Evolutionary conservation across 2,797 vertebrate species (phyloP), one percentile per base, ranked within the genome.

Genomic region (Adrianichthys oophorus): DNA sequence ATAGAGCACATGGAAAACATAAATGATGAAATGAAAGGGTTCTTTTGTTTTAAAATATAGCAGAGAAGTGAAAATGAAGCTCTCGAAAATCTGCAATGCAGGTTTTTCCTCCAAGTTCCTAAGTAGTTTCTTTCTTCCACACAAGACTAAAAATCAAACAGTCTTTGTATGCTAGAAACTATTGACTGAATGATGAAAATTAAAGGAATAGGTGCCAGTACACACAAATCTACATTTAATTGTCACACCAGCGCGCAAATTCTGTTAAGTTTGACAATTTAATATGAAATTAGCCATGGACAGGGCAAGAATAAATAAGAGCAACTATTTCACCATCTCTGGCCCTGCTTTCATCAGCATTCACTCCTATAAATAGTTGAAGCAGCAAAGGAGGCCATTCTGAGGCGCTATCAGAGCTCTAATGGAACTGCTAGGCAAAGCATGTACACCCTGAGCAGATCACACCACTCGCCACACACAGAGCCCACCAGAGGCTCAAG

Each of bases 331-430:
- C 85, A 70, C 79, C 61, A 73, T 69, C 79, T 60, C 77, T 24
- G 68, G 49, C 78, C 74, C 56, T 57, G 60, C 74, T 83, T 86
- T 87, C 87, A 85, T 83, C 80, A 79, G 63, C 68, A 66, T 65
- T 62, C 48, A 49, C 71, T 65, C 74, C 90, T 91, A 91, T 82
- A 85, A 90, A 91, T 90, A 91, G 89, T 86, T 77, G 71, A 56
- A 83, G 77, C 82, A 78, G 82, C 72, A 78, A 79, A 79, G 84
- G 75, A 84, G 78, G 86, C 86, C 85, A 85, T 72, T 83, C 85
- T 78, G 65, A 80, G 82, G 66, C 41, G 26, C 83, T 68, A 84
- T 65, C 78, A 76, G 68, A 74, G 63, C 80, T 65, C 79, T 81
- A 84, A 82, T 78, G 77, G 76, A 82, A 68, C 32, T 63, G 76